A percentile compares a stretch with the other conserved stretches of the same genome.
Evolutionary conservation across 2,888 invertebrate genomes (phyloP).

Genomic region (Ornithoptera alexandrae): DNA sequence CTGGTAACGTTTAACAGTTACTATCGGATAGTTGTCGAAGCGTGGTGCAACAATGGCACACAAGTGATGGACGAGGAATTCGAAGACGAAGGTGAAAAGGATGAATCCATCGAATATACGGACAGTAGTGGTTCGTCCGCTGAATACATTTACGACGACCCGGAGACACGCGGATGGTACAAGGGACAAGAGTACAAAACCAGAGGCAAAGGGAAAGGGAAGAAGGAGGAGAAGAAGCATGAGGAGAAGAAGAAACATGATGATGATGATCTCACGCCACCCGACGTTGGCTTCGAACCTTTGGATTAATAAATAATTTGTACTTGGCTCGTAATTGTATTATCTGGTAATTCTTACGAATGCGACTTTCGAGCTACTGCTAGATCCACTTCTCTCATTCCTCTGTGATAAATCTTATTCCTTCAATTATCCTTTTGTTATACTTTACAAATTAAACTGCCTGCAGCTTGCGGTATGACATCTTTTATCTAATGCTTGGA

Average conservation of each 20-base stretch:
- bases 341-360: too few species aligned
- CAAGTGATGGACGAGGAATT: constrained; percentile 3
- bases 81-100: neutral
- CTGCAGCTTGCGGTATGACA: too few species aligned
- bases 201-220: neutral
- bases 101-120: neutral
- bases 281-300: neutral
- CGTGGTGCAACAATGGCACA: constrained; percentile 54
- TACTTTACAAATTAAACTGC: too few species aligned
- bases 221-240: neutral
- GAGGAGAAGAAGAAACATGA: neutral
- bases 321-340: too few species aligned
- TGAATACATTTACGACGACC: neutral
- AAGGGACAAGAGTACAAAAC: neutral
- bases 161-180: neutral
- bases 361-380: too few species aligned
- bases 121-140: neutral
- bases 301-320: neutral
- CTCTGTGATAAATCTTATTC: too few species aligned
- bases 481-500: too few species aligned
- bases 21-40: constrained; percentile 59
- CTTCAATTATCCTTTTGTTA: too few species aligned
- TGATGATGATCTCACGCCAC: constrained; percentile 4
- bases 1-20: constrained; percentile 41
- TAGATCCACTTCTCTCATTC: too few species aligned